These are phyloP conservation scores for Thermophis baileyi DNA, from an alignment of 2,113 vertebrate species.

Conservation along the genomic window DNA sequence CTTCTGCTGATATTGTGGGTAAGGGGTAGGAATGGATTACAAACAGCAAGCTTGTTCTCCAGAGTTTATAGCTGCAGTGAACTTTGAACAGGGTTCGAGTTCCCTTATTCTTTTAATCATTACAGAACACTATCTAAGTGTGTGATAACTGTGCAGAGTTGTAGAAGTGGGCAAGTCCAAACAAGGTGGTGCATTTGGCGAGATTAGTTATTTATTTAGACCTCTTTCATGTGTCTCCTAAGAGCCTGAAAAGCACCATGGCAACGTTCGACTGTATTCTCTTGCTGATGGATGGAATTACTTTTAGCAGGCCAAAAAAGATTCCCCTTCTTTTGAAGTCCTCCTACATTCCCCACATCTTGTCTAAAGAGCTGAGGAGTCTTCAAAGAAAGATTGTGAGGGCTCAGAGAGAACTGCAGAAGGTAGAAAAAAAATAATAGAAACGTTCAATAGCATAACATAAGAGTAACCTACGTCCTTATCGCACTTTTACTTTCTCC, in stretches of 20 bases:
- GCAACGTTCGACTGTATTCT: not conserved
- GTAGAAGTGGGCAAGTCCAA: not conserved
- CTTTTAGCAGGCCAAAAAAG: not conserved
- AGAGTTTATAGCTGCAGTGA: not conserved
- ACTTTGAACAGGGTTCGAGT: not conserved
- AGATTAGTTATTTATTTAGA: not conserved
- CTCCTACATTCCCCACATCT: not conserved
- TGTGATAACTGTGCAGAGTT: not conserved
- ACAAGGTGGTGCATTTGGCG: not conserved
- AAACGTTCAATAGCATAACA: not conserved
- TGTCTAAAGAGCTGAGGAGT: not conserved
- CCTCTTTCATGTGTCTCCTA: not conserved
- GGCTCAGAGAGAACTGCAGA: not conserved
- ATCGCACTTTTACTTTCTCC: not conserved
- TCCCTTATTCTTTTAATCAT: not conserved
- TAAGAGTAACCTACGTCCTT: not conserved
- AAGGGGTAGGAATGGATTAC: not conserved
- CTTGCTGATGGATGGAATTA: not conserved
- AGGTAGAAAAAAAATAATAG: not conserved
- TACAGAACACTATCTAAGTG: not conserved
- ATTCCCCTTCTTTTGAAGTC: not conserved
- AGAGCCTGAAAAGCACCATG: not conserved
- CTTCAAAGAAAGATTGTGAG: not conserved
- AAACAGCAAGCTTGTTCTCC: not conserved
- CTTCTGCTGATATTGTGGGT: not conserved